Conservation (phyloP, 1,140 invertebrate genomes). For the Gryon sp. region DNA sequence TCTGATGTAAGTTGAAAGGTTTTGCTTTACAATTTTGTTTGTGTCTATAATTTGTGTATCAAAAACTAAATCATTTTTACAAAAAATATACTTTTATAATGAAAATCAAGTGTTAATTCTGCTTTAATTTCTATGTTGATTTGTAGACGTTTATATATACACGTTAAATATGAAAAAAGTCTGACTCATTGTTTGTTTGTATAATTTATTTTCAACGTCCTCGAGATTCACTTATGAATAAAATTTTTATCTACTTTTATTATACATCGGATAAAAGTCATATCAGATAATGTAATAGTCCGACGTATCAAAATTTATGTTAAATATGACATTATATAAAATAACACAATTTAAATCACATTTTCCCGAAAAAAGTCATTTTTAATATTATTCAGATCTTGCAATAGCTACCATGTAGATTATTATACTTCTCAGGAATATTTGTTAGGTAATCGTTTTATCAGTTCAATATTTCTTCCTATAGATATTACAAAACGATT, state of each 20-base stretch:
- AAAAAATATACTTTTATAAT: background rate
- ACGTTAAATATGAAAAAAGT: constrained; percentile 7
- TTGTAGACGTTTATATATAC: background rate
- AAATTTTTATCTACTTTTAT: constrained; percentile 1
- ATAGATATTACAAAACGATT: too few species aligned
- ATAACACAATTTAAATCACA: too few species aligned
- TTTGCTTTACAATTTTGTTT: background rate
- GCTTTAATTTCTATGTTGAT: too few species aligned
- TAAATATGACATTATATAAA: background rate
- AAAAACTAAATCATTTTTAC: background rate
- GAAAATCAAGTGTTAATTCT: background rate
- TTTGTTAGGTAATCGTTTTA: too few species aligned
- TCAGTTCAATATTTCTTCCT: too few species aligned
- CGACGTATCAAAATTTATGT: background rate
- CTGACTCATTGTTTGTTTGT: constrained; percentile 35
- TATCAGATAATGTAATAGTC: constrained; percentile 9
- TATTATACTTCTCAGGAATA: too few species aligned
- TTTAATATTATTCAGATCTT: too few species aligned
- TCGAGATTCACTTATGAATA: constrained; percentile 11
- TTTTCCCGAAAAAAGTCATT: too few species aligned
- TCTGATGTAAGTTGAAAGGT: constrained; percentile 11
- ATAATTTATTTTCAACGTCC: constrained; percentile 15
- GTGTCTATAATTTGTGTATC: background rate
- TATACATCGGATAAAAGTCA: background rate
- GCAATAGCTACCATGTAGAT: too few species aligned